Percentiles rank a stretch among this genome's conserved stretches.
Evolutionary conservation across 2,888 invertebrate species (phyloP).

Genomic region (Eilema depressum): DNA sequence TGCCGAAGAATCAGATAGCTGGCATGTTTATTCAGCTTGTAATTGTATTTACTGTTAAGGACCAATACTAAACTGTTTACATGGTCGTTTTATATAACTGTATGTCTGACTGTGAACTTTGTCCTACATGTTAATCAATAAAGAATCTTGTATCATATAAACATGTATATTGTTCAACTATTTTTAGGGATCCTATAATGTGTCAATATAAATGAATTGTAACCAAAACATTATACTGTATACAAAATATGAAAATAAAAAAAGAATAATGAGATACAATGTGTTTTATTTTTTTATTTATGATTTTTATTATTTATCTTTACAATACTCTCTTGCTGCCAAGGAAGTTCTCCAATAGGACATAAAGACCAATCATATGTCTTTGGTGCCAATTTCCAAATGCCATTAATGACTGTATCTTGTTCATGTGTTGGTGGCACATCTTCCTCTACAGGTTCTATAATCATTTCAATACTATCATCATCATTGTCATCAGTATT

Average conservation of each 20-base stretch:
- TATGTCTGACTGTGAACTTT: constrained; percentile 70
- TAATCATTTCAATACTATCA: constrained; percentile 17
- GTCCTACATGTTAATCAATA: constrained; percentile 68
- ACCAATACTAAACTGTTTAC: constrained; percentile 75
- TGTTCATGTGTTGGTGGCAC: constrained; percentile 28
- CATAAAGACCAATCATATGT: constrained; percentile 76
- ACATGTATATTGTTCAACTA: constrained; percentile 84
- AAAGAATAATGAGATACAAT: constrained; percentile 76
- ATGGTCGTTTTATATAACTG: constrained; percentile 70
- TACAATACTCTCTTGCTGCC: constrained; percentile 62
- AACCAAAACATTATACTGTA: constrained; percentile 83
- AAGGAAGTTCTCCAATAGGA: constrained; percentile 84
- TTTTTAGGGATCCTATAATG: constrained; percentile 81
- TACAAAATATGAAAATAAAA: constrained; percentile 83
- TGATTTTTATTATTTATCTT: constrained; percentile 34
- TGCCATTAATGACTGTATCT: constrained; percentile 48
- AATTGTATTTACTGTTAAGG: constrained; percentile 69
- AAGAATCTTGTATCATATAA: constrained; percentile 81
- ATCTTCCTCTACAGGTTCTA: constrained; percentile 16
- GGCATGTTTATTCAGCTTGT: constrained; percentile 56
- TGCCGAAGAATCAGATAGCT: constrained; percentile 45
- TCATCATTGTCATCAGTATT: constrained; percentile 31
- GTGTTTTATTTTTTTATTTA: constrained; percentile 46
- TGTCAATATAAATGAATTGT: constrained; percentile 84
- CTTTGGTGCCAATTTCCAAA: constrained; percentile 71